Evolutionary conservation across 2,888 invertebrate genomes (phyloP).

Genomic region (Anarsia innoxiella): DNA sequence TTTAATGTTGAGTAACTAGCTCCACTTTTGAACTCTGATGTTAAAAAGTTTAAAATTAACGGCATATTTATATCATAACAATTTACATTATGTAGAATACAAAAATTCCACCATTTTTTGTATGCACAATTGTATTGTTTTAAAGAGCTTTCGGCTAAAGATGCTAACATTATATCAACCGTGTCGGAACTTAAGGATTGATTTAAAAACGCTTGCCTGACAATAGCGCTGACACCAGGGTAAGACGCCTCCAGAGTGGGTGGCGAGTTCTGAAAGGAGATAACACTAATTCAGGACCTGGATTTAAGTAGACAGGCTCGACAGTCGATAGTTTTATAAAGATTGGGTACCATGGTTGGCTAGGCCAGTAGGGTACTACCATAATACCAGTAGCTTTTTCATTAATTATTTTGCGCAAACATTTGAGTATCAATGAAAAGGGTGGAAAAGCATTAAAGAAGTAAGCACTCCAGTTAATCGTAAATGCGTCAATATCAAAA

Average conservation of each 20-base stretch:
- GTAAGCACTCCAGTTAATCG: constrained; percentile 9
- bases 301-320: background rate
- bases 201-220: constrained; percentile 3
- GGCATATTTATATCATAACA: background rate
- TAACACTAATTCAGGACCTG: background rate
- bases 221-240: constrained; percentile 5
- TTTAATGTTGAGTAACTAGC: background rate
- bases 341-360: constrained; percentile 17
- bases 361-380: constrained; percentile 16
- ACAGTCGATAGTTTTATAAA: background rate
- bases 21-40: background rate
- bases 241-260: constrained; percentile 5
- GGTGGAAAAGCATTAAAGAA: constrained; percentile 18
- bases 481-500: constrained; percentile 17
- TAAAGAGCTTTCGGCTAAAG: constrained; percentile 1
- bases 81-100: background rate
- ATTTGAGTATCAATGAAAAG: constrained; percentile 13
- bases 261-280: constrained; percentile 5
- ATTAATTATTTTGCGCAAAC: constrained; percentile 13
- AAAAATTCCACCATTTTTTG: constrained; percentile 10
- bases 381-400: constrained; percentile 13
- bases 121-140: constrained; percentile 5
- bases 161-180: constrained; percentile 5
- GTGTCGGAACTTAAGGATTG: constrained; percentile 1
- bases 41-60: background rate